Conservation (phyloP, 2,888 invertebrate genomes). For the Morinoia aosen region DNA sequence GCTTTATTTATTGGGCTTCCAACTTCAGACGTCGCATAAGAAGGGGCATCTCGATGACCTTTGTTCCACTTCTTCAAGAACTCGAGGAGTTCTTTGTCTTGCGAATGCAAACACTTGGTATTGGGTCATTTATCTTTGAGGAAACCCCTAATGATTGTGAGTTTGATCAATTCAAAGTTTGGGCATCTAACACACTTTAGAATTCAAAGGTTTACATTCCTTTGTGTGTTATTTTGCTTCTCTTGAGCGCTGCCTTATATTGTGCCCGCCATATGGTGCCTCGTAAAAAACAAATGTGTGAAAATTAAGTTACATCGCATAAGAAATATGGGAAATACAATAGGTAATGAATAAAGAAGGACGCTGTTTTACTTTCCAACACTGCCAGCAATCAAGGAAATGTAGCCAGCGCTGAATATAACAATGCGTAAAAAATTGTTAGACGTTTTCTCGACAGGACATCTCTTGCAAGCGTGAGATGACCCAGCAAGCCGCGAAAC, state of each 20-base stretch:
- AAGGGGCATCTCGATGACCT: neutral
- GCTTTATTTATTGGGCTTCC: neutral
- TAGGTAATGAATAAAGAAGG: neutral
- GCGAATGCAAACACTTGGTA: neutral
- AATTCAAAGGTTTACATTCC: no score
- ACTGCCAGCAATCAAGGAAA: no score
- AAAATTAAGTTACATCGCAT: neutral
- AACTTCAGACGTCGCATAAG: neutral
- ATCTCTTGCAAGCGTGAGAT: neutral
- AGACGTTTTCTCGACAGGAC: neutral
- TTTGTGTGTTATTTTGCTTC: no score
- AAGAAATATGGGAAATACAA: neutral
- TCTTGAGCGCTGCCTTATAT: no score
- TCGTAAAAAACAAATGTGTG: neutral
- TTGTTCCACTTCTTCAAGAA: neutral
- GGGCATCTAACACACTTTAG: neutral
- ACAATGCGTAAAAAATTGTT: neutral
- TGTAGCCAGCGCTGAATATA: neutral
- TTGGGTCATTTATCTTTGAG: neutral
- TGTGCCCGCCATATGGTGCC: no score
- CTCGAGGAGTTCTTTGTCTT: neutral
- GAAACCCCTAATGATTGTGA: neutral
- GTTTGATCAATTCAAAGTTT: neutral
- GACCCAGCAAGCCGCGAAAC: neutral
- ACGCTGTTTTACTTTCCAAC: no score